These are phyloP conservation scores for Hippocampus barbouri DNA, from an alignment of 2,113 vertebrate species.

Conservation along the genomic window DNA sequence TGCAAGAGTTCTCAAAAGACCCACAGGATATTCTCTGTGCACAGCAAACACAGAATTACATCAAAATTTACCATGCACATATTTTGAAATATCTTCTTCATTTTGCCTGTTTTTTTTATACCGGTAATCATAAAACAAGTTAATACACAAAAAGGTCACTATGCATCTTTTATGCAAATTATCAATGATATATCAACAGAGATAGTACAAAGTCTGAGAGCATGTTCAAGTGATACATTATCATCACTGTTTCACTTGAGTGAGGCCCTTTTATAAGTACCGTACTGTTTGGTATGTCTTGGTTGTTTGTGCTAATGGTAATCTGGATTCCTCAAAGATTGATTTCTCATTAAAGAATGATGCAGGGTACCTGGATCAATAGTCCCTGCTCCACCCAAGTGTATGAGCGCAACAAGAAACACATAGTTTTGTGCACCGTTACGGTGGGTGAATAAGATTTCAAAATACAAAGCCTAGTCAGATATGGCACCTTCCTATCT, in stretches of 20 bases:
- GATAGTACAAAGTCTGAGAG: neutral
- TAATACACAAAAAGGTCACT: neutral
- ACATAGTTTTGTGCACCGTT: neutral
- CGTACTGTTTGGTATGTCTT: neutral
- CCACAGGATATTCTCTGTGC: too few relatives aligned
- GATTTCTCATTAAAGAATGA: constrained; percentile 31
- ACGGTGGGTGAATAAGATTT: constrained; percentile 18
- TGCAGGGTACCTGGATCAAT: constrained; percentile 41
- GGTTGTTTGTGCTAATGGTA: neutral
- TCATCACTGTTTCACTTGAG: too few relatives aligned
- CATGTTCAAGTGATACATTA: neutral
- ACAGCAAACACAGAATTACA: too few relatives aligned
- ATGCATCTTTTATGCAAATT: neutral
- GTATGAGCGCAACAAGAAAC: neutral
- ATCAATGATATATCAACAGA: neutral
- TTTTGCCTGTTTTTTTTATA: neutral
- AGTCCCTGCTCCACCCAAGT: constrained; percentile 31
- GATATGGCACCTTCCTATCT: constrained; percentile 7
- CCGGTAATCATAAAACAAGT: neutral
- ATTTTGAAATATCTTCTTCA: neutral
- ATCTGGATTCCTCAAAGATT: neutral
- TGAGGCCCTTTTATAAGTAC: neutral
- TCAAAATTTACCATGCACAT: neutral
- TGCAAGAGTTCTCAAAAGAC: too few relatives aligned
- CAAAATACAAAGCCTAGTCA: constrained; percentile 15